phyloP scores from a whole-genome alignment of 2,888 invertebrate genomes.

The Glyphotaelius pellucidus region DNA sequence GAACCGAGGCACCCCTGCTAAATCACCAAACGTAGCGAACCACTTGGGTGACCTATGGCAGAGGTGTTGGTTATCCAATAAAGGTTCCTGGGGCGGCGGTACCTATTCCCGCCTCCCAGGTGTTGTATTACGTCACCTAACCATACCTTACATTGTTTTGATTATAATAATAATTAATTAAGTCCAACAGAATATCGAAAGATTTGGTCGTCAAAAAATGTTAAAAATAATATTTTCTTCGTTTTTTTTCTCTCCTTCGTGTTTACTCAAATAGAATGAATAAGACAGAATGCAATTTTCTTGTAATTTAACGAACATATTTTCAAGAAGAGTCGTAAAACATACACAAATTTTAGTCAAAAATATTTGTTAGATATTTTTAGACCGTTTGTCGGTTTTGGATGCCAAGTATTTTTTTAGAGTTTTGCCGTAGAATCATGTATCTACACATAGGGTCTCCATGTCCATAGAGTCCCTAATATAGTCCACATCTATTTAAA shows the following conservation, averaged over 20 bases:
- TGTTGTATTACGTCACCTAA: too few relatives aligned
- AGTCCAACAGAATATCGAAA: too few relatives aligned
- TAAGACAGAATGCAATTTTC: neutral
- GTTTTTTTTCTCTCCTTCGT: neutral
- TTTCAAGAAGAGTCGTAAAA: neutral
- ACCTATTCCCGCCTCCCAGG: too few relatives aligned
- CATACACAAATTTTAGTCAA: neutral
- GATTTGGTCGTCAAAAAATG: too few relatives aligned
- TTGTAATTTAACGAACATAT: neutral
- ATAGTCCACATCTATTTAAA: neutral
- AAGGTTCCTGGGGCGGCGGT: too few relatives aligned
- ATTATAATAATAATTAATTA: too few relatives aligned
- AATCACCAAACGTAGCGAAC: too few relatives aligned
- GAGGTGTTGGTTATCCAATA: too few relatives aligned
- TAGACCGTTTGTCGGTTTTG: neutral
- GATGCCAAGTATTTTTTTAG: conserved; percentile 37
- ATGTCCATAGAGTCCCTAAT: neutral
- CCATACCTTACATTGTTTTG: too few relatives aligned
- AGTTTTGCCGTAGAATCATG: neutral
- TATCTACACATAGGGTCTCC: neutral
- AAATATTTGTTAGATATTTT: conserved; percentile 32
- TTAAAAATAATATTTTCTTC: neutral
- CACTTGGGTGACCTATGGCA: too few relatives aligned
- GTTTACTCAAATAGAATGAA: neutral
- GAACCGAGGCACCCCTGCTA: too few relatives aligned